A percentile compares a stretch with the other conserved stretches of the same genome.
phyloP scores from a whole-genome alignment of 2,113 vertebrate species.

The Melanerpes formicivorus region DNA sequence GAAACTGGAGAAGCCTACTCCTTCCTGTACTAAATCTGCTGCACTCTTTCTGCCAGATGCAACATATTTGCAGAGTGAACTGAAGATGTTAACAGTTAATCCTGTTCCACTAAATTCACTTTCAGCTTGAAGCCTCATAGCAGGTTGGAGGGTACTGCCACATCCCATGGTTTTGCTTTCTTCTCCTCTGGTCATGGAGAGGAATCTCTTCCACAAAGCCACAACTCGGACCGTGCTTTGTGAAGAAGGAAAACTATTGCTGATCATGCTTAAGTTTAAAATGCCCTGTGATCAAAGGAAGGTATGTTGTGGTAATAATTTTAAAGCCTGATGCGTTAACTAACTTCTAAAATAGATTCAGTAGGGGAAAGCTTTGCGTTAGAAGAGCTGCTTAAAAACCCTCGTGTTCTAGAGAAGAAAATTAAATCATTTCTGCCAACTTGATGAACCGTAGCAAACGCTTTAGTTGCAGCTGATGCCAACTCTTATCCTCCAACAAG shows the following conservation, averaged over 20 bases:
- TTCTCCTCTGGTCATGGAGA: background rate
- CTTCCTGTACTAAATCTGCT: background rate
- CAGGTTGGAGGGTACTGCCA: background rate
- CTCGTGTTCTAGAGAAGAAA: constrained; percentile 8
- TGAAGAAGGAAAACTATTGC: background rate
- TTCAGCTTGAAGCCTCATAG: background rate
- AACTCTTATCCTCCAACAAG: constrained; percentile 61
- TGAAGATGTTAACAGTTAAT: background rate
- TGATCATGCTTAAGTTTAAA: background rate
- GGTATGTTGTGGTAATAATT: background rate
- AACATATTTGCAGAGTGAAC: background rate
- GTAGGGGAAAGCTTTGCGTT: background rate
- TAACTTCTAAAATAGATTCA: background rate
- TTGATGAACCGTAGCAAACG: constrained; percentile 62
- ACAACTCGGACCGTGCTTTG: background rate
- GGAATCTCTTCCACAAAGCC: background rate
- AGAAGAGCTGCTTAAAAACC: background rate
- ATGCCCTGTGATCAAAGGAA: background rate
- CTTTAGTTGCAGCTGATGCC: constrained; percentile 63
- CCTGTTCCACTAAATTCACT: background rate
- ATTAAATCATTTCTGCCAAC: constrained; percentile 39
- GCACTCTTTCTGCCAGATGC: background rate
- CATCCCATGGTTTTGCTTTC: background rate
- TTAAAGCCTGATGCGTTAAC: background rate
- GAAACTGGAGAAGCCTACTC: background rate